Percentiles rank a stretch among this genome's conserved stretches.
Conservation (phyloP, 2,113 vertebrate genomes). For the Pantherophis guttatus region DNA sequence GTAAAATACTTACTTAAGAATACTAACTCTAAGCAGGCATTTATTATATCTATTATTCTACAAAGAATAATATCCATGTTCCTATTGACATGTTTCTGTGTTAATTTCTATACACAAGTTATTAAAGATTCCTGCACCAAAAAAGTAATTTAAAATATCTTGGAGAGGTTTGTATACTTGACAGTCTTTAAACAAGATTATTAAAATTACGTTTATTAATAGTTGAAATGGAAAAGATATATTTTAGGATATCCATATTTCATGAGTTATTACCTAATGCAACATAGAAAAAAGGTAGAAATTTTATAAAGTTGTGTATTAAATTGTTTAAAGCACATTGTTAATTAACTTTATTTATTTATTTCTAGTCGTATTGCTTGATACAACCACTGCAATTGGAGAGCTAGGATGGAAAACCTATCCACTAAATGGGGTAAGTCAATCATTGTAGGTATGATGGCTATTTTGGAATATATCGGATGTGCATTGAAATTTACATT, state of each 20-base stretch:
- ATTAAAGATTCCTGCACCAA: background rate
- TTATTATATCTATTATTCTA: slow-evolving; percentile 1
- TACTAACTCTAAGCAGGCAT: background rate
- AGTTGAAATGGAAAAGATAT: background rate
- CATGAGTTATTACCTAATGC: background rate
- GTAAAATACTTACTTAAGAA: background rate
- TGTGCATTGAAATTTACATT: background rate
- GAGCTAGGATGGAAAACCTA: slow-evolving; percentile 95
- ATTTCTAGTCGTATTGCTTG: slow-evolving; percentile 88
- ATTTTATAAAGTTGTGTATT: background rate
- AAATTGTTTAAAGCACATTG: background rate
- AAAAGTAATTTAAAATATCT: background rate
- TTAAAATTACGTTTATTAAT: background rate
- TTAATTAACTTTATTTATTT: slow-evolving; percentile 43
- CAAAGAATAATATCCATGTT: background rate
- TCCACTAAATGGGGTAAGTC: slow-evolving; percentile 93
- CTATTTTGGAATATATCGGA: background rate
- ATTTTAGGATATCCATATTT: background rate
- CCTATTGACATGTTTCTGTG: background rate
- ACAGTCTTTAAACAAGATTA: slow-evolving; percentile 8
- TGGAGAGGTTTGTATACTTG: background rate
- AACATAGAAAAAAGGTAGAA: accelerated
- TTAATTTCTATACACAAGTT: slow-evolving; percentile 20
- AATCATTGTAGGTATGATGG: background rate
- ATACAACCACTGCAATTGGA: slow-evolving; percentile 87